phyloP scores from a whole-genome alignment of 2,113 vertebrate species.

The Phodopus roborovskii region DNA sequence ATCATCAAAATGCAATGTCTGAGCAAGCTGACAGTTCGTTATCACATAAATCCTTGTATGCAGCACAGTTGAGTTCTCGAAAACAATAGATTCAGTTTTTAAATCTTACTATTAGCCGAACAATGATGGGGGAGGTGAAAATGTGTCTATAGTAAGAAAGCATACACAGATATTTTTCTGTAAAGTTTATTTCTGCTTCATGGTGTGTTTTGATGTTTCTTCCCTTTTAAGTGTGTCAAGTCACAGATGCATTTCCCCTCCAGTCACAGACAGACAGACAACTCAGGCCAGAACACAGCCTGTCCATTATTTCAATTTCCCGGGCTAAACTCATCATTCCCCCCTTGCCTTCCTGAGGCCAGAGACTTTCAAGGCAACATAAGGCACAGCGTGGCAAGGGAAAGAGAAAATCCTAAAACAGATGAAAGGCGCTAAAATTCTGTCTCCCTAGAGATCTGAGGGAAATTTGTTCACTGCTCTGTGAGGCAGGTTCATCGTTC shows the following conservation, averaged over 20 bases:
- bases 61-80: background rate
- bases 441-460: slow-evolving; percentile 15
- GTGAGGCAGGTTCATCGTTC: background rate
- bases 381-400: background rate
- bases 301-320: slow-evolving; percentile 56
- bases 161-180: background rate
- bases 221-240: slow-evolving; percentile 68
- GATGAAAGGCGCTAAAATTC: slow-evolving; percentile 43
- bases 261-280: slow-evolving; percentile 44
- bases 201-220: background rate
- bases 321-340: slow-evolving; percentile 51
- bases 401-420: slow-evolving; percentile 62
- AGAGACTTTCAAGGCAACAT: slow-evolving; percentile 47
- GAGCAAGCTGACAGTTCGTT: slow-evolving; percentile 38
- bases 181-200: slow-evolving; percentile 57
- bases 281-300: slow-evolving; percentile 44
- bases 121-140: background rate
- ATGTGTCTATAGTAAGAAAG: slow-evolving; percentile 18
- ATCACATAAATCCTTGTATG: slow-evolving; percentile 23
- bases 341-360: slow-evolving; percentile 46
- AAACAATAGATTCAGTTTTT: slow-evolving; percentile 41
- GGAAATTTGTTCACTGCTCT: slow-evolving; percentile 29
- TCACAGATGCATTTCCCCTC: slow-evolving; percentile 59
- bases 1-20: slow-evolving; percentile 50
- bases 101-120: slow-evolving; percentile 9